A percentile compares a stretch with the other conserved stretches of the same genome.
Conservation (phyloP, 2,888 invertebrate genomes). For the Dolichomitus sp. region DNA sequence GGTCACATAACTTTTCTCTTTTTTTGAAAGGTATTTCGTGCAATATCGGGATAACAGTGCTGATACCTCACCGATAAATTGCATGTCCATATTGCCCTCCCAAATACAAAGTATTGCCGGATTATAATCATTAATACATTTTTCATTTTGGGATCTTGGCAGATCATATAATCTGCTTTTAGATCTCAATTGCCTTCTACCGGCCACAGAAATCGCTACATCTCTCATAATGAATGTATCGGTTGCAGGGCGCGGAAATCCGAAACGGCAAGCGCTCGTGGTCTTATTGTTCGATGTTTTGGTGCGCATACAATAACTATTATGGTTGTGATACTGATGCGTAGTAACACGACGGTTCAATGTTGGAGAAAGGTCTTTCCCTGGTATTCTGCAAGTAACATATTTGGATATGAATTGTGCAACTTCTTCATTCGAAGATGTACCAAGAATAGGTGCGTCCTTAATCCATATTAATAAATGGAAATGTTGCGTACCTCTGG, state of each 20-base stretch:
- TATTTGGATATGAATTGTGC: slow-evolving; percentile 68
- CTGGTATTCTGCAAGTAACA: slow-evolving; percentile 68
- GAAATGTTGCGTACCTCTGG: slow-evolving; percentile 70
- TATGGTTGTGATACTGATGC: slow-evolving; percentile 77
- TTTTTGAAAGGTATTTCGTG: slow-evolving; percentile 74
- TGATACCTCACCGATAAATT: too few relatives aligned
- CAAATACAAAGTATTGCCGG: slow-evolving; percentile 38
- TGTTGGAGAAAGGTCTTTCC: slow-evolving; percentile 65
- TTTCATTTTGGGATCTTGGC: slow-evolving; percentile 59
- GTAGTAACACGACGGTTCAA: slow-evolving; percentile 68
- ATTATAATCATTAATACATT: slow-evolving; percentile 33
- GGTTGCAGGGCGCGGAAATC: slow-evolving; percentile 73
- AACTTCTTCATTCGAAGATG: slow-evolving; percentile 68
- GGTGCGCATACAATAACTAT: slow-evolving; percentile 75
- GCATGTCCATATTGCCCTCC: too few relatives aligned
- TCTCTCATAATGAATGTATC: slow-evolving; percentile 70
- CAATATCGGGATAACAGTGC: slow-evolving; percentile 73
- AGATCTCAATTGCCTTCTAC: slow-evolving; percentile 70
- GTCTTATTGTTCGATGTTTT: slow-evolving; percentile 73
- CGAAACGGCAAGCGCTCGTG: slow-evolving; percentile 72
- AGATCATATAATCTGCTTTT: slow-evolving; percentile 76
- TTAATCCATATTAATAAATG: slow-evolving; percentile 72
- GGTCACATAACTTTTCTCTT: slow-evolving; percentile 22
- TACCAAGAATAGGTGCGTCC: slow-evolving; percentile 67
- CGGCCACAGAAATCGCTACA: slow-evolving; percentile 73